Base-by-base conservation (phyloP, 2,113 vertebrate species). In the Acrocephalus arundinaceus region DNA sequence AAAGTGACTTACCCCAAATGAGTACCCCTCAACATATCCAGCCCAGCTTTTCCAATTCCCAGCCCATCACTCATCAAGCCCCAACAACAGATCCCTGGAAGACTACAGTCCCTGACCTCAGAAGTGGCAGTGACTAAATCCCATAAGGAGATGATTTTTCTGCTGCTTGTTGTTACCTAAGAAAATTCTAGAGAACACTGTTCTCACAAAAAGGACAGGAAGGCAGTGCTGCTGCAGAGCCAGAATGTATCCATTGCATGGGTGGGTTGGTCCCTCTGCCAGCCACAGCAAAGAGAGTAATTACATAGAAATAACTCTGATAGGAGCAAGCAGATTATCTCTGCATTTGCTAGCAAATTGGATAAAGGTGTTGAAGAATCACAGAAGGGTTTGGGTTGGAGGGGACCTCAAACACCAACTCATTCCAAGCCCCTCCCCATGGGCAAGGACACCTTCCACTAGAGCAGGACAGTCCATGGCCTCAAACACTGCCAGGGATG, bases 171-270 rank as follows among this genome's bases (percentile, higher is more conserved):
- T 77, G 61, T 63, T 82, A 66, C 54, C 49, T 11, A 15, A 72
- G 30, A 21, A 51, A 86, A 66, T 70, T 83, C 43, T 46, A 62
- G 49, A 66, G 46, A 80, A 71, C 15, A 8, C 20, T 55, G 18
- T 27, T 89, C 66, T 49, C 78, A 68, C 61, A 49, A 67, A 79
- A 23, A 89, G 57, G 15, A 76, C 48, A 70, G 41, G 41, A 70
- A 43, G 48, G 49, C 63, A 49, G 25, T 10, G 49, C 31, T 70
- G 49, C 1, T 76, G 35, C 63, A 55, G 54, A 68, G 48, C 15
- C 68, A 58, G 27, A 52, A 45, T 0, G 0, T 15, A 18, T 25
- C 57, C 57, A 51, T 27, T n/a, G 31, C 58, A 45, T 15, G 13
- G 43, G 33, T 39, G 58, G 33, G 19, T 17, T 90, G 43, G 21